Evolutionary conservation across 2,113 vertebrate species (phyloP).

Genomic region (Vimba vimba): DNA sequence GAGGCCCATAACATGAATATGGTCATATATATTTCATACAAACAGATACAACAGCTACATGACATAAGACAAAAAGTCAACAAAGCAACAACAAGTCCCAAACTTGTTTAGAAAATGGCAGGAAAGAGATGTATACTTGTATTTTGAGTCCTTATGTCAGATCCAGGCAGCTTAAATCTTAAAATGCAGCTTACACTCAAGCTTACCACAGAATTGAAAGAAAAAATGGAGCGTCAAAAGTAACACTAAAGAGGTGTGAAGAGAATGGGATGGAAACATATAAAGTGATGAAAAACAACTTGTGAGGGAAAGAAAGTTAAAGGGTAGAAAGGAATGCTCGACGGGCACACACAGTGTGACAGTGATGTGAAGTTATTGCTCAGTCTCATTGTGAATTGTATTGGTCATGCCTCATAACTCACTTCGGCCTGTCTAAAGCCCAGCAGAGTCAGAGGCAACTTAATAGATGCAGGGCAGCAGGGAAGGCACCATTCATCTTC

Average conservation of each 20-base stretch:
- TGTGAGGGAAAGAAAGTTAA: slow-evolving; percentile 9
- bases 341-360: slow-evolving; percentile 23
- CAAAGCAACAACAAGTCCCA: not conserved
- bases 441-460: slow-evolving; percentile 25
- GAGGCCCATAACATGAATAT: not conserved
- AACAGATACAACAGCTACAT: not conserved
- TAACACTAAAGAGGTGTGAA: not conserved
- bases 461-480: slow-evolving; percentile 47
- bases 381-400: slow-evolving; percentile 34
- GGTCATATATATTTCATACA: not conserved
- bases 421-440: slow-evolving; percentile 44
- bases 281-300: slow-evolving; percentile 23
- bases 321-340: slow-evolving; percentile 22
- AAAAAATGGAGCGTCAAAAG: slow-evolving; percentile 42
- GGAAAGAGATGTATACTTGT: not conserved
- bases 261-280: not conserved
- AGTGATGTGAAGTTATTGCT: slow-evolving; percentile 39
- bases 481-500: slow-evolving; percentile 20
- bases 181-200: slow-evolving; percentile 71
- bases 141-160: slow-evolving; percentile 56
- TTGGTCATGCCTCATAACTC: slow-evolving; percentile 48
- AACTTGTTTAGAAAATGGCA: not conserved
- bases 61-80: not conserved
- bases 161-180: slow-evolving; percentile 59
- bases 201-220: slow-evolving; percentile 49